These are phyloP conservation scores for Acrocephalus scirpaceus DNA, from an alignment of 2,797 vertebrate genomes.

Conservation along the genomic window DNA sequence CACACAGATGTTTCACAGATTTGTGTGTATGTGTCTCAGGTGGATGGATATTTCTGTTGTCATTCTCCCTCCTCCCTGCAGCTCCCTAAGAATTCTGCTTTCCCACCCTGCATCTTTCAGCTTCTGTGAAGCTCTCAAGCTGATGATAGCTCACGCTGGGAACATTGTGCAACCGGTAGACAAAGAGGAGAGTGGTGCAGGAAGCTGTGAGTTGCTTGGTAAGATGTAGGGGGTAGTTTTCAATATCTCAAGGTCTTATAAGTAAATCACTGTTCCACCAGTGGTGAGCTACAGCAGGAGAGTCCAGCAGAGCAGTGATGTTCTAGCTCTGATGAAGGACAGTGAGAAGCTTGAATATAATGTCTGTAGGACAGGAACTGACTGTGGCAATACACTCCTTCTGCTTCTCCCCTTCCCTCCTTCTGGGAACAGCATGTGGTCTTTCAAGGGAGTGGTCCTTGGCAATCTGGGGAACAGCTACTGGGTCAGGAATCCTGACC, in stretches of 20 bases:
- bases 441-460: neutral
- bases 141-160: neutral
- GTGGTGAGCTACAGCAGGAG: neutral
- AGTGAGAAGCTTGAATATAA: neutral
- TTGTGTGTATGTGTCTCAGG: constrained; percentile 30
- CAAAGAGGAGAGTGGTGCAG: neutral
- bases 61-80: neutral
- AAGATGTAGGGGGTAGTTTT: neutral
- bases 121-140: neutral
- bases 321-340: neutral
- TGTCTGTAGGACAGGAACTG: neutral
- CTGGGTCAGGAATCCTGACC: neutral
- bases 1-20: constrained; percentile 40
- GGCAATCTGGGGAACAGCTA: neutral
- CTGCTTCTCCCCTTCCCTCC: neutral
- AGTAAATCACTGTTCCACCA: neutral
- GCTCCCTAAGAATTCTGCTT: neutral
- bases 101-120: neutral
- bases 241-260: neutral
- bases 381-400: neutral
- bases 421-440: neutral
- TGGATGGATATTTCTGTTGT: constrained; percentile 1
- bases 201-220: neutral
- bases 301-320: neutral
- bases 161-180: neutral